These are phyloP conservation scores for Drosophila simulans DNA, from an alignment of 1,140 invertebrate genomes.

Conservation along the genomic window DNA sequence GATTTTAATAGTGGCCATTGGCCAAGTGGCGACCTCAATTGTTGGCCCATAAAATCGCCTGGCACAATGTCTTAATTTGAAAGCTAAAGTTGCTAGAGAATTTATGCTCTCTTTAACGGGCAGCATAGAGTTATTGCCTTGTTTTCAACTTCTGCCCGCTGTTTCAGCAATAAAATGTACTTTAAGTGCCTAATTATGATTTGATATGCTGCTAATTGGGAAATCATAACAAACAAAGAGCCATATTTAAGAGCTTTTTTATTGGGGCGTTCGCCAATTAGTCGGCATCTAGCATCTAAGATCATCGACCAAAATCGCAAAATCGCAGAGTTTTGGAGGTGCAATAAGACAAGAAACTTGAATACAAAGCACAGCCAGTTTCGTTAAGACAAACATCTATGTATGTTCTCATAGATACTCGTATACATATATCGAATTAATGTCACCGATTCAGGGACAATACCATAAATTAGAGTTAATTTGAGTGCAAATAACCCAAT, in stretches of 20 bases:
- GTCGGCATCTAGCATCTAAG: slow-evolving; percentile 32
- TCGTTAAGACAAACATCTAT: slow-evolving; percentile 25
- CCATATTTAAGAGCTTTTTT: slow-evolving; percentile 36
- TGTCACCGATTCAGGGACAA: slow-evolving; percentile 55
- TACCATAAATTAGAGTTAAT: slow-evolving; percentile 74
- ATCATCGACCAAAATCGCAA: slow-evolving; percentile 33
- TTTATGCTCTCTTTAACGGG: slow-evolving; percentile 58
- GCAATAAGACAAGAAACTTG: slow-evolving; percentile 11
- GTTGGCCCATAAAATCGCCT: slow-evolving; percentile 50
- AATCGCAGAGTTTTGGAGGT: background rate
- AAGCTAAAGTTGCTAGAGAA: slow-evolving; percentile 50
- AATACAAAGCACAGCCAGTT: slow-evolving; percentile 20
- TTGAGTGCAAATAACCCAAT: slow-evolving; percentile 41
- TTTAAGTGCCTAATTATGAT: slow-evolving; percentile 72
- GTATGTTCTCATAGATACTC: slow-evolving; percentile 9
- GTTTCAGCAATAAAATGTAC: slow-evolving; percentile 41
- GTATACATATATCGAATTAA: slow-evolving; percentile 17
- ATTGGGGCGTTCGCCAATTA: slow-evolving; percentile 43
- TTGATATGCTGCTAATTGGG: slow-evolving; percentile 69
- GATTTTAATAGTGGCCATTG: background rate
- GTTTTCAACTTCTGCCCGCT: slow-evolving; percentile 56
- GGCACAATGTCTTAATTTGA: slow-evolving; percentile 48
- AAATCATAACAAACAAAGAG: slow-evolving; percentile 47
- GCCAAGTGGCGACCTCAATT: slow-evolving; percentile 60
- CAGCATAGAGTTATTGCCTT: slow-evolving; percentile 61